phyloP scores from a whole-genome alignment of 2,113 vertebrate species.

The Hystrix brachyura region DNA sequence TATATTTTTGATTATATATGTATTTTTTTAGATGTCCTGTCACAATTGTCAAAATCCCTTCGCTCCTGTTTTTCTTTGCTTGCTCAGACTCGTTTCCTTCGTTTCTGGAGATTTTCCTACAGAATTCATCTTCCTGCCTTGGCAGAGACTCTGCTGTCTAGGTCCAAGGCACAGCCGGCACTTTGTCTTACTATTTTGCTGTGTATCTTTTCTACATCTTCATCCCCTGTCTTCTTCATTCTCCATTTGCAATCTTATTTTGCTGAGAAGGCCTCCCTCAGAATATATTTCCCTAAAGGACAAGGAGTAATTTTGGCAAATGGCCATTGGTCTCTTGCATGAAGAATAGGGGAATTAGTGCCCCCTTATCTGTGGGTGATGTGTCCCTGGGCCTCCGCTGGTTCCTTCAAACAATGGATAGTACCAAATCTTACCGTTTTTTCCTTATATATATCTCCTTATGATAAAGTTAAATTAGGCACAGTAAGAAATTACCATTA shows the following conservation, averaged over 20 bases:
- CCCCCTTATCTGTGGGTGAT: too few species aligned
- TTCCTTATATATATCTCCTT: neutral
- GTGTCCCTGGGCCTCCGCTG: too few species aligned
- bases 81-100: neutral
- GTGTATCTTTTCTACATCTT: neutral
- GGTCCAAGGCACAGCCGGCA: neutral
- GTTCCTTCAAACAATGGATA: neutral
- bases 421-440: neutral
- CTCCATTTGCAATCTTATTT: neutral
- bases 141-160: neutral
- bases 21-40: neutral
- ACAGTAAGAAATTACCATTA: neutral
- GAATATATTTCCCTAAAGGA: neutral
- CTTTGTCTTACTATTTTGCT: neutral
- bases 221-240: neutral
- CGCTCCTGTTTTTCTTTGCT: neutral
- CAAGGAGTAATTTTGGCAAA: neutral
- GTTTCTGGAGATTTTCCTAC: neutral
- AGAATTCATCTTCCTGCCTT: neutral
- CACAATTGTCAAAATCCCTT: neutral
- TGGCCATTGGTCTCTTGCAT: neutral
- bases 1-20: neutral
- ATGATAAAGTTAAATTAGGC: neutral
- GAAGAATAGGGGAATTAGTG: neutral
- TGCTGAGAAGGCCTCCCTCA: neutral